Evolutionary conservation across 2,888 invertebrate species (phyloP), one percentile per base, ranked within the genome.

Genomic region (Dynastes grantii): DNA sequence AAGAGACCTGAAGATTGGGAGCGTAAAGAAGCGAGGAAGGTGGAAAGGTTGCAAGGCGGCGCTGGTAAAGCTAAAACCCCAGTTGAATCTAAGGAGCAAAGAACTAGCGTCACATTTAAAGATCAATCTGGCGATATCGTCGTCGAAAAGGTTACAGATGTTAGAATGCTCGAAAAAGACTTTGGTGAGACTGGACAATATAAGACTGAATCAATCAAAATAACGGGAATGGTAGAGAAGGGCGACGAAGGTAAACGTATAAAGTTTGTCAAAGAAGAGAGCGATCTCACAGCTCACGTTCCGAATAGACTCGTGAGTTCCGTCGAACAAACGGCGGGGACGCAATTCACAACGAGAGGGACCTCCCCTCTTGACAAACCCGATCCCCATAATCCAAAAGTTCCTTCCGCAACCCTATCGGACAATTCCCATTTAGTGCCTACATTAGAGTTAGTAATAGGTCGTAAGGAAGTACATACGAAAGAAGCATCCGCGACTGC

Each of bases 391-490:
- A 85, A 86, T 13, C 84, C 86, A 29, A 86, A 86, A 13, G 84
- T 85, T 32, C 81, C 80, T 51, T 84, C 85, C 5, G 84, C 85
- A 16, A 78, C 81, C 16, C 78, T 78, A 80, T 82, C 80, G 5
- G 79, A 78, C 27, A 81, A 68, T 78, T 79, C 77, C 76, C 77
- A 80, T 55, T 78, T 76, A 22, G 80, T 82, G 77, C 88, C 88
- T 11, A 90, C 90, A 1, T 84, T 91, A 73, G 90, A 91, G 85
- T 85, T 91, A 51, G 88, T 91, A 1, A 90, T 91, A 78, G 91
- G 90, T 2, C 88, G 90, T 4, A 91, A 91, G 85, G 90, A 91
- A 84, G 89, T 91, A 0, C 88, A 89, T 67, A 90, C 90, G 4
- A 88, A 88, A 81, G 90, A 91, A 82, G 90, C 90, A 0, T 89